Evolutionary conservation across 1,140 invertebrate species (phyloP), one percentile per base, ranked within the genome.

Genomic region (Drosophila watanabei): DNA sequence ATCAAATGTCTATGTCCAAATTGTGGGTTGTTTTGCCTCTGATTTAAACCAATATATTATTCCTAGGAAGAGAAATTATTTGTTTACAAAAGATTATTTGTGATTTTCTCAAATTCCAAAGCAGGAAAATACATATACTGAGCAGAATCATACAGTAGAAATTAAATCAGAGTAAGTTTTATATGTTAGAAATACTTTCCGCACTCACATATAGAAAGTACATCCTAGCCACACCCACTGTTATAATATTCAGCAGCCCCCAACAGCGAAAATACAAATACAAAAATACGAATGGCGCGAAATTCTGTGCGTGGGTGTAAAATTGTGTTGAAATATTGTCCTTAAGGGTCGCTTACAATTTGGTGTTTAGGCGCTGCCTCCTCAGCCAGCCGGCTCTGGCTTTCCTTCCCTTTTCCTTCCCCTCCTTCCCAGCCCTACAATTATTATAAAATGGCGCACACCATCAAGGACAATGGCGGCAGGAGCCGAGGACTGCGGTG

Each of bases 361-460:
- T 37, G 45, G 51, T 86, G 72, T 87, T 87, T 80, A 48, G 84
- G 68, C 65, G 69, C 68, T 88, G 54, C 72, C 43, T 37, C 30
- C 37, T 35, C n/a, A 11, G 5, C 13, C 24, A 52, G 14, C 51
- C n/a, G 6, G 10, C 30, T 28, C 54, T 39, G 37, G 16, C 18
- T 13, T 18, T 52, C 11, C 24, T 43, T n/a, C 48, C 62, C 77
- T 69, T 65, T 32, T 52, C 58, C 54, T 65, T 33, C 16, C 14
- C 30, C 24, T 24, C 24, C 24, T 2, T 24, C 3, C 43, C 56
- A 28, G 71, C 60, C 77, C 75, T 89, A 81, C 84, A 89, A 88
- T 88, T 89, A 88, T 88, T 89, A 84, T 88, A 89, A 88, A 89
- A 89, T 84, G 85, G 65, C 85, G 77, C 64, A 66, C 69, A 78